Base-by-base conservation (phyloP, 2,797 vertebrate genomes). In the Cryptoblepharus egeriae region DNA sequence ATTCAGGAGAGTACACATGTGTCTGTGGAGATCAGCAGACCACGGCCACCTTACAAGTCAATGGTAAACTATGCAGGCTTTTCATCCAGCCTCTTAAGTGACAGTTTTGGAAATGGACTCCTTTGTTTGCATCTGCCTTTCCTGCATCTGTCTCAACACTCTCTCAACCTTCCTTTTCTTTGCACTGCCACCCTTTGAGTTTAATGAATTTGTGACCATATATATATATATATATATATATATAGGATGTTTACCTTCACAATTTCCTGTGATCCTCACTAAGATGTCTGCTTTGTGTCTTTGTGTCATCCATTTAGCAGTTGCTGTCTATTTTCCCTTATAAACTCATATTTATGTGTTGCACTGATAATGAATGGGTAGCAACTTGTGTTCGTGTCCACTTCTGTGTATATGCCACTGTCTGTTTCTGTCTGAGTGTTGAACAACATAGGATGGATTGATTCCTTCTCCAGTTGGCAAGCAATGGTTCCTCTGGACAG, bases 1-100 rank as follows among this genome's bases (percentile, higher is more conserved):
- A 98, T 80, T 92, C 94, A 55, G 98, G 97, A 37, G 93, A 95
- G 61, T 97, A 97, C 42, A 95, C 85, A 72, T 97, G 97, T 4
- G 92, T 97, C 75, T 95, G 93, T 75, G 96, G 95, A 82, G 94
- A 96, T 22, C 37, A 93, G 32, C 84, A 82, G 77, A 89, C 91
- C 55, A 91, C 87, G 0, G 92, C 93, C 18, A 84, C 39, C 0
- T 61, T 95, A 32, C 88, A 30, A 78, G 89, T 92, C n/a, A 81
- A 89, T 68, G 90, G 90, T 92, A 93, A 77, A 77, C 35, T 71
- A 57, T 71, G 37, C 61, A 71, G 28, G 18, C 30, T 39, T 65
- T 39, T 12, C 22, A n/a, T 42, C 6, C 11, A 63, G 55, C 5
- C 28, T 42, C 55, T 28, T 37, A 18, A 32, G 39, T 60, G 45